phyloP scores from a whole-genome alignment of 35 echinoderm and acorn worm genomes.

The Apostichopus japonicus region DNA sequence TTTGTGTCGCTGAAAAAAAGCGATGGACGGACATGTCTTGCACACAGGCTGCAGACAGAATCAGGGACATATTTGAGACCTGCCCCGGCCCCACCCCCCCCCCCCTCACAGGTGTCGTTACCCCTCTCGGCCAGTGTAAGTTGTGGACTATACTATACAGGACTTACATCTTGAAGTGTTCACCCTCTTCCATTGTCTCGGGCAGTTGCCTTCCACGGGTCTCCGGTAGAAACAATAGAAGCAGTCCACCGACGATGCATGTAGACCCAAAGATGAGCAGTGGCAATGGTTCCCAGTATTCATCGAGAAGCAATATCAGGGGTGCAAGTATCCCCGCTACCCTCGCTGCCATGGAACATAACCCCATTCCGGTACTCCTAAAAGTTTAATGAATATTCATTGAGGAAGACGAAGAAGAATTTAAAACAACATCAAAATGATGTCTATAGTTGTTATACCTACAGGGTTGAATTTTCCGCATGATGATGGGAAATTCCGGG shows the following conservation, averaged over 20 bases:
- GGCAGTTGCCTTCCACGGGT: slow-evolving; percentile 64
- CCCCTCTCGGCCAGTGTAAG: too few relatives aligned
- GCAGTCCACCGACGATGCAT: slow-evolving; percentile 57
- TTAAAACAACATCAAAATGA: too few relatives aligned
- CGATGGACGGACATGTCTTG: too few relatives aligned
- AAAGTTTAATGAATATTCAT: neutral
- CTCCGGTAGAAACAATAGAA: slow-evolving; percentile 68
- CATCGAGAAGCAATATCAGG: slow-evolving; percentile 58
- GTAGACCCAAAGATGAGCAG: slow-evolving; percentile 65
- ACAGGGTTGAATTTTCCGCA: too few relatives aligned
- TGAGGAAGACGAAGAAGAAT: too few relatives aligned
- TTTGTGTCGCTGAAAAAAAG: too few relatives aligned
- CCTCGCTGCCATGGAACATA: slow-evolving; percentile 52
- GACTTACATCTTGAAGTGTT: slow-evolving; percentile 64
- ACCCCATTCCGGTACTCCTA: slow-evolving; percentile 59
- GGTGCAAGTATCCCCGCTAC: slow-evolving; percentile 65
- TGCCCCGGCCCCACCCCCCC: too few relatives aligned
- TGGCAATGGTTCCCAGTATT: slow-evolving; percentile 68
- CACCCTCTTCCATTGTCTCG: slow-evolving; percentile 82
- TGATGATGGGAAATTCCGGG: too few relatives aligned
- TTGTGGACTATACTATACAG: neutral
- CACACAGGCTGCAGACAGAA: too few relatives aligned
- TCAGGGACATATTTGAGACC: too few relatives aligned
- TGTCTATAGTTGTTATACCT: too few relatives aligned
- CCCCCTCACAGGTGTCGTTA: too few relatives aligned